Evolutionary conservation across 1,140 invertebrate species (phyloP).

Genomic region (Saccostrea glomerata): DNA sequence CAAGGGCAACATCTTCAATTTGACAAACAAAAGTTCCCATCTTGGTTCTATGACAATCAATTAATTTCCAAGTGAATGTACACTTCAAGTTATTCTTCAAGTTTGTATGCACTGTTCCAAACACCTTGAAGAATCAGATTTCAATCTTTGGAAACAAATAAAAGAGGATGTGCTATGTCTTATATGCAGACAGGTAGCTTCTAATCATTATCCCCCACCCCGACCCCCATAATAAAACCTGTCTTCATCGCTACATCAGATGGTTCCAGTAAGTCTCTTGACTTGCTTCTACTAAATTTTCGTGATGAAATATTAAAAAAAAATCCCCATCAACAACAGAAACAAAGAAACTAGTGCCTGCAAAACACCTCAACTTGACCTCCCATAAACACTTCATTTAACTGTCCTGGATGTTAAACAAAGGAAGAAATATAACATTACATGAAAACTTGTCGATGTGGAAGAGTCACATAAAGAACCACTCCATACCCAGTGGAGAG

Average conservation of each 20-base stretch:
- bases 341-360: background rate
- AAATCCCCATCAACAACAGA: background rate
- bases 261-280: background rate
- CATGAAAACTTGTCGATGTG: background rate
- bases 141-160: background rate
- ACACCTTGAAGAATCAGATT: background rate
- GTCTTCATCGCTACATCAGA: background rate
- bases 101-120: background rate
- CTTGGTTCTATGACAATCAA: too few species aligned
- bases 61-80: too few species aligned
- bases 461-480: background rate
- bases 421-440: background rate
- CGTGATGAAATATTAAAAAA: background rate
- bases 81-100: background rate
- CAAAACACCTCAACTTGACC: background rate
- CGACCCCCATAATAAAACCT: background rate
- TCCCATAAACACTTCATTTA: background rate
- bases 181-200: background rate
- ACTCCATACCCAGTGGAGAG: background rate
- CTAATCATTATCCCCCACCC: background rate
- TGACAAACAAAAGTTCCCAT: too few species aligned
- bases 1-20: too few species aligned
- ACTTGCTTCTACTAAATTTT: background rate
- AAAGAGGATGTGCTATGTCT: background rate
- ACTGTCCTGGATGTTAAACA: conserved; percentile 22